Evolutionary conservation across 2,113 vertebrate species (phyloP), one percentile per base, ranked within the genome.

Genomic region (Crotalus viridis): DNA sequence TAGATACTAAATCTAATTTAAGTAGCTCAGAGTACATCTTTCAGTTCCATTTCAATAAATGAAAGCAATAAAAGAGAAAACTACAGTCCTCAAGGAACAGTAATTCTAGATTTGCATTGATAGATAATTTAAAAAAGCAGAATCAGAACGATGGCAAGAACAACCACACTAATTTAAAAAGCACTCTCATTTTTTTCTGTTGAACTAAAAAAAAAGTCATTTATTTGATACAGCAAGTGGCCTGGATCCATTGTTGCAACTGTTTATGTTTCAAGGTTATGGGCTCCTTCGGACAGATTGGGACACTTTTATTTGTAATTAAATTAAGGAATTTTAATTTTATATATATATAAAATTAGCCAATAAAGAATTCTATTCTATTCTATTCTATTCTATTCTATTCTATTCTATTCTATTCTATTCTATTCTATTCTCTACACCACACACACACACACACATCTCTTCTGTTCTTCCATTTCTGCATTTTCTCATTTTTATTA

Each of bases 61-160:
- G 69, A 64, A 89, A 91, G 69, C 43, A 93, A 91, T 85, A 85
- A 92, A 93, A 89, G 54, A 13, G 33, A 85, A 51, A 92, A 92
- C 61, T 86, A 89, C 24, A 89, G 46, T 7, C 48, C 48, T 56
- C 28, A 91, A 92, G 48, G 46, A 91, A 94, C 17, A 59, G 61
- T 51, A 88, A 61, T 24, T 81, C 8, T 92, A 52, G 26, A 61
- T 88, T 55, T 89, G 46, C 39, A 52, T 85, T 88, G 48, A 91
- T 48, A 24, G 46, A n/a, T 85, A 33, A 88, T 74, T 85, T 52
- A 52, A 92, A 88, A 74, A 91, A 64, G 26, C 85, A 24, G 22
- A 46, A 33, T 1, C 46, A 61, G 43, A 91, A 91, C 39, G 61
- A n/a, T 93, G 52, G 85, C 87, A 52, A 59, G 52, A 91, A 28